A percentile compares a stretch with the other conserved stretches of the same genome.
phyloP scores from a whole-genome alignment of 2,888 invertebrate genomes.

The Acronicta alni region DNA sequence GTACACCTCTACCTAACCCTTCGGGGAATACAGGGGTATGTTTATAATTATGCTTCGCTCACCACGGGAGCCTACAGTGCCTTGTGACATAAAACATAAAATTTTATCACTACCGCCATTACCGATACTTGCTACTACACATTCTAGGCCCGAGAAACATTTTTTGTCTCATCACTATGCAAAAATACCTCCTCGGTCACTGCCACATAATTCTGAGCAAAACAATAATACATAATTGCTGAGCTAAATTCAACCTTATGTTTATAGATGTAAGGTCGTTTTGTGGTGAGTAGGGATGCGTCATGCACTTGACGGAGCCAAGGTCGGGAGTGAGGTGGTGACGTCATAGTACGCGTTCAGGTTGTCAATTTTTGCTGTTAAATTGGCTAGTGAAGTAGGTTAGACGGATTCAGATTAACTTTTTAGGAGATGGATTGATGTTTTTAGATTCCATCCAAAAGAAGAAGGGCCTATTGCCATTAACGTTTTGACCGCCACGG shows the following conservation, averaged over 20 bases:
- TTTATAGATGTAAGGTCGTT: neutral
- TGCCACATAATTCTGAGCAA: slow-evolving; percentile 31
- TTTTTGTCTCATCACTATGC: slow-evolving; percentile 42
- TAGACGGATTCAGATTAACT: neutral
- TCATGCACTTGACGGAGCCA: slow-evolving; percentile 50
- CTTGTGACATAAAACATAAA: slow-evolving; percentile 4
- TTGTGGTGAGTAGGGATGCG: slow-evolving; percentile 27
- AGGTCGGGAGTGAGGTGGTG: slow-evolving; percentile 46
- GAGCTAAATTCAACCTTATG: slow-evolving; percentile 24
- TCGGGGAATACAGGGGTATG: no score
- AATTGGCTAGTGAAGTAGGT: slow-evolving; percentile 5
- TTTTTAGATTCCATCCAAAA: no score
- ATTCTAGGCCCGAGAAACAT: slow-evolving; percentile 28
- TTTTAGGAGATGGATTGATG: no score
- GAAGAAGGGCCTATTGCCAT: no score
- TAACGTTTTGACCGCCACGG: no score
- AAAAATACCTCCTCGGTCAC: slow-evolving; percentile 58
- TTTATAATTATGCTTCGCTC: neutral
- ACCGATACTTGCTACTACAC: slow-evolving; percentile 3
- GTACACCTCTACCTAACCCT: no score
- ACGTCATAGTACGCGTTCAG: slow-evolving; percentile 42
- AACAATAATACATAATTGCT: slow-evolving; percentile 32
- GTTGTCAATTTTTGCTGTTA: slow-evolving; percentile 12
- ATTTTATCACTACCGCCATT: slow-evolving; percentile 5
- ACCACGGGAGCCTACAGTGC: neutral